Evolutionary conservation across 2,888 invertebrate genomes (phyloP).

Genomic region (Anoncus sp.): DNA sequence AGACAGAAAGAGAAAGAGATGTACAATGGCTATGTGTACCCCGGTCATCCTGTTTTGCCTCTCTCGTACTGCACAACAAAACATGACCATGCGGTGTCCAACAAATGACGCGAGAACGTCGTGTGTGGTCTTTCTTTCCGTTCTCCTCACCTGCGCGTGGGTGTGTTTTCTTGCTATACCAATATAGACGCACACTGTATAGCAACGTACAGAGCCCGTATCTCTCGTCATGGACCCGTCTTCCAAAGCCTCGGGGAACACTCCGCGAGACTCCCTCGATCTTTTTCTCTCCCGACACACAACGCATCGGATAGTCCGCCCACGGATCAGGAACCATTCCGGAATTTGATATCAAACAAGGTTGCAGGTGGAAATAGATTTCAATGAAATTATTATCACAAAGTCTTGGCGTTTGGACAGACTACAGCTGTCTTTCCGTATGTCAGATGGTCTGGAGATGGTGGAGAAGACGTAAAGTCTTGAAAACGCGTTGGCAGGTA

Average conservation of each 20-base stretch:
- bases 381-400: slow-evolving; percentile 47
- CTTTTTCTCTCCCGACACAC: slow-evolving; percentile 17
- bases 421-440: slow-evolving; percentile 3
- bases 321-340: slow-evolving; percentile 35
- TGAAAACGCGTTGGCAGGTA: slow-evolving; percentile 30
- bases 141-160: slow-evolving; percentile 77
- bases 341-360: slow-evolving; percentile 48
- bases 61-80: slow-evolving; percentile 68
- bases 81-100: slow-evolving; percentile 79
- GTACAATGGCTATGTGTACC: slow-evolving; percentile 77
- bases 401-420: not conserved
- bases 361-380: slow-evolving; percentile 52
- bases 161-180: slow-evolving; percentile 68
- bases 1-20: slow-evolving; percentile 69
- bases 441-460: slow-evolving; percentile 6
- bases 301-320: slow-evolving; percentile 31
- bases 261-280: slow-evolving; percentile 42
- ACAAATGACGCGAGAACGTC: slow-evolving; percentile 81
- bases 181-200: slow-evolving; percentile 36
- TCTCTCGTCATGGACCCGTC: slow-evolving; percentile 60
- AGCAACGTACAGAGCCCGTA: slow-evolving; percentile 40
- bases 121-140: slow-evolving; percentile 79
- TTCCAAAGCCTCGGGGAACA: slow-evolving; percentile 53
- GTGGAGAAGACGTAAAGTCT: slow-evolving; percentile 42
- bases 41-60: slow-evolving; percentile 20